phyloP scores from a whole-genome alignment of 2,797 vertebrate species.

The Onychomys leucogaster region DNA sequence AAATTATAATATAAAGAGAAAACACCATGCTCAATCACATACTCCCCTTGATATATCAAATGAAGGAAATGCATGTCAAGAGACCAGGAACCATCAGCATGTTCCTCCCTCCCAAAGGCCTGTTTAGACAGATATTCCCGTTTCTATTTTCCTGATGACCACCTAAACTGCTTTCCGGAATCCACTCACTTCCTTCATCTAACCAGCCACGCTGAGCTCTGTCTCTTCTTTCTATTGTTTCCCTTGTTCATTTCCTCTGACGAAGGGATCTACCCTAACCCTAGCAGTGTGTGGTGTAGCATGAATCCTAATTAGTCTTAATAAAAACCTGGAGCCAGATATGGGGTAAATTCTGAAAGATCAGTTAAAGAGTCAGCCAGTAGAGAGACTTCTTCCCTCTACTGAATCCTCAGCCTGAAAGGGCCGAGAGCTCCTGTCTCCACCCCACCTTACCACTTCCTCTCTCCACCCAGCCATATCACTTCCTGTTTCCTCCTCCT shows the following conservation, averaged over 20 bases:
- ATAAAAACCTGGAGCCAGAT: too few species aligned
- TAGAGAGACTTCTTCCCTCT: too few species aligned
- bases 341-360: too few species aligned
- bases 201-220: neutral
- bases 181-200: neutral
- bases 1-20: neutral
- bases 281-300: neutral
- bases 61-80: neutral
- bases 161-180: neutral
- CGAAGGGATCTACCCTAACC: neutral
- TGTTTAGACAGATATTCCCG: neutral
- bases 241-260: neutral
- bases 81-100: neutral
- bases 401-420: too few species aligned
- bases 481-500: too few species aligned
- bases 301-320: too few species aligned
- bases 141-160: neutral
- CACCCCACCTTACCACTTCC: too few species aligned
- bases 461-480: too few species aligned
- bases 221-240: neutral
- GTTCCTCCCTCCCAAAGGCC: neutral
- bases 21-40: too few species aligned
- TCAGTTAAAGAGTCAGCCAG: too few species aligned
- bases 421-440: too few species aligned
- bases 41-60: accelerated